Evolutionary conservation across 37 sponge, comb jelly and placozoan genomes (phyloP).

Genomic region (Beroe forskalii): DNA sequence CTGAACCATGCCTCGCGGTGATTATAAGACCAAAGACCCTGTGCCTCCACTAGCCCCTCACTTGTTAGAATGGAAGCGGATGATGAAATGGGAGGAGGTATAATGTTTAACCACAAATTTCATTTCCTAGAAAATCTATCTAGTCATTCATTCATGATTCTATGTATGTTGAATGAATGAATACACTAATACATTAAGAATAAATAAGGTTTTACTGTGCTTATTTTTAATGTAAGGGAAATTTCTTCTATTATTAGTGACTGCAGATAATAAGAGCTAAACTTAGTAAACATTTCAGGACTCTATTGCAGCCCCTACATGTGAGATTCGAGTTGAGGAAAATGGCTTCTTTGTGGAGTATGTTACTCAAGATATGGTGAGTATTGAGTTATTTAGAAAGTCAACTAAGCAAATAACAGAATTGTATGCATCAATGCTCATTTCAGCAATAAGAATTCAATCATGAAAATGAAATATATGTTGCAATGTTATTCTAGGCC

Average conservation of each 20-base stretch:
- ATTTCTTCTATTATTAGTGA: background rate
- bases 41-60: background rate
- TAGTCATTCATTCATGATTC: too few relatives aligned
- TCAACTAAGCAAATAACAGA: background rate
- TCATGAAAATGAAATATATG: too few relatives aligned
- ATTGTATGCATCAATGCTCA: background rate
- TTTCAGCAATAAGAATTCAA: too few relatives aligned
- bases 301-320: background rate
- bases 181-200: too few relatives aligned
- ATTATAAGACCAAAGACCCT: background rate
- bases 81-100: slow-evolving; percentile 37
- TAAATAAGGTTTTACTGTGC: too few relatives aligned
- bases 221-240: too few relatives aligned
- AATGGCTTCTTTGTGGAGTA: slow-evolving; percentile 25
- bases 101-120: too few relatives aligned
- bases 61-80: slow-evolving; percentile 24
- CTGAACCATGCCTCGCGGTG: slow-evolving; percentile 14
- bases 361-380: slow-evolving; percentile 14
- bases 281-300: background rate
- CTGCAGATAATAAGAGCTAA: too few relatives aligned
- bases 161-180: too few relatives aligned
- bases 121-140: too few relatives aligned
- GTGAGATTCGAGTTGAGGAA: slow-evolving; percentile 5
- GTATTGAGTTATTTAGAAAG: too few relatives aligned
- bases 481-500: too few relatives aligned